Evolutionary conservation across 1,140 invertebrate species (phyloP), one percentile per base, ranked within the genome.

Genomic region (Philotrypesis tridentata): DNA sequence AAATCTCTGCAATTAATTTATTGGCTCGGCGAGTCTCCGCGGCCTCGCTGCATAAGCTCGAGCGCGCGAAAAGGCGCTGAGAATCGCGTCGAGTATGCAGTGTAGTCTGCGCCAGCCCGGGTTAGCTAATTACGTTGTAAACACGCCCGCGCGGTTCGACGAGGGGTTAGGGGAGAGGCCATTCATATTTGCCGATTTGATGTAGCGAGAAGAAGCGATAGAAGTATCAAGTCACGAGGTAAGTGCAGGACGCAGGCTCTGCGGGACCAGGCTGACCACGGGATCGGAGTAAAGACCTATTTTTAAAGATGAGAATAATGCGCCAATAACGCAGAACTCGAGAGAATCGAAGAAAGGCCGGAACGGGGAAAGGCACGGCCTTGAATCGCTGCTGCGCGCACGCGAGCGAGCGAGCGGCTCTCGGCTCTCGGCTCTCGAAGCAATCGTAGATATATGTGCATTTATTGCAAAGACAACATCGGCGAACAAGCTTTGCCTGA

Each of bases 1-100:
- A 90, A 90, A 91, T 90, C 90, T 89, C 86, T 27, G 87, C 83
- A 87, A 91, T 91, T 90, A 90, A 91, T 90, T 91, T 89, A 91
- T 89, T 89, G 87, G 85, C 84, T 84, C 82, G 73, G 23, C 71
- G 61, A 29, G 25, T 60, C 68, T 72, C 55, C 25, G 48, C 40
- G 43, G 71, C 82, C 83, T 63, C 31, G 67, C 68, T 40, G 65
- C 25, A 40, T 25, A 43, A 40, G 23, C 40, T 3, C 37, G n/a
- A n/a, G n/a, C 21, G 70, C 9, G 27, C 33, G 79, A 65, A 60
- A 74, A 80, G 55, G 12, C 6, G 61, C 25, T 43, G 37, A 12
- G 17, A 63, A 43, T 37, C 29, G 37, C n/a, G 14, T 14, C 12
- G 31, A 65, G n/a, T 23, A 31, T 12, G n/a, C 9, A 37, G 33